A percentile compares a stretch with the other conserved stretches of the same genome.
These are phyloP conservation scores for Synergus umbraculus DNA, from an alignment of 2,888 invertebrate genomes.

Conservation along the genomic window DNA sequence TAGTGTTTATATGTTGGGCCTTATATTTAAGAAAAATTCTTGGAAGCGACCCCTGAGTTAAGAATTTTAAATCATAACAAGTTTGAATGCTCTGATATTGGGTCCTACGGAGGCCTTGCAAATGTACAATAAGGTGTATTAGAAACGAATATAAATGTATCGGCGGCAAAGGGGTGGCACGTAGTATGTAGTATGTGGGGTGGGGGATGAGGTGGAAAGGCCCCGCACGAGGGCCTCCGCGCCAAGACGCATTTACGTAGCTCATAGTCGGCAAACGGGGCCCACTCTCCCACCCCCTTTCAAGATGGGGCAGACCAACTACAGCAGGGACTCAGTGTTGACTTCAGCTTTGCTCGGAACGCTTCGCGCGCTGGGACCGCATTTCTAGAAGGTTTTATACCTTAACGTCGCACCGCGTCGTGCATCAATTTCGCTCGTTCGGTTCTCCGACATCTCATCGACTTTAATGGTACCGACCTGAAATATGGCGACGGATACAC, in stretches of 20 bases:
- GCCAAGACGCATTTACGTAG: constrained; percentile 51
- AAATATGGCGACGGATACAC: constrained; percentile 22
- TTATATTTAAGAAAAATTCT: not conserved
- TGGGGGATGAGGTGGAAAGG: constrained; percentile 48
- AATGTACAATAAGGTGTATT: not conserved
- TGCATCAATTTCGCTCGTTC: constrained; percentile 41
- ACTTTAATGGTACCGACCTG: constrained; percentile 20
- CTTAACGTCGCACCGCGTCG: constrained; percentile 37
- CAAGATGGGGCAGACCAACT: constrained; percentile 52
- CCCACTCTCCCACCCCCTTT: constrained; percentile 48
- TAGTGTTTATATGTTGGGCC: too few relatives aligned
- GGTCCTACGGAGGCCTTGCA: not conserved
- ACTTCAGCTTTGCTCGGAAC: constrained; percentile 41
- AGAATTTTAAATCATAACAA: not conserved
- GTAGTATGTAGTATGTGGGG: constrained; percentile 40
- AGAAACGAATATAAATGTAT: constrained; percentile 17
- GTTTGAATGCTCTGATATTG: not conserved
- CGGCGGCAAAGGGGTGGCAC: not conserved
- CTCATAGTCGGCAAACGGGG: constrained; percentile 36
- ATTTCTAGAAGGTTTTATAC: constrained; percentile 20
- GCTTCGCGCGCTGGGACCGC: constrained; percentile 15
- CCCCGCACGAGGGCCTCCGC: constrained; percentile 52
- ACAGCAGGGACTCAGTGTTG: constrained; percentile 52
- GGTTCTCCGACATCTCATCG: not conserved
- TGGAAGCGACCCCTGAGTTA: not conserved